Base-by-base conservation (phyloP, 2,113 vertebrate species). In the Rattus rattus region DNA sequence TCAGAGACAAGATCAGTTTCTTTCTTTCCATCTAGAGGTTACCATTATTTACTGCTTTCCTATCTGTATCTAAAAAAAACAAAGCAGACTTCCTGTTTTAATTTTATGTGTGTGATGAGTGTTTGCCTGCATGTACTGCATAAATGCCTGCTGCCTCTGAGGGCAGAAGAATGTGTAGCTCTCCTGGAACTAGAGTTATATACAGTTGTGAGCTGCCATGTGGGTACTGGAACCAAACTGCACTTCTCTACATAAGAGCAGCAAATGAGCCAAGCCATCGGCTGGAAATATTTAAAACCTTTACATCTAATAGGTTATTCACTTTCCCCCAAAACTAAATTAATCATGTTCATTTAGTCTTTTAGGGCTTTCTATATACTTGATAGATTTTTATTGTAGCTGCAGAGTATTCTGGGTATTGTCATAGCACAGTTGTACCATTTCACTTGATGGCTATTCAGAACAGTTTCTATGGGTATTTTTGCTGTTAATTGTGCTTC, bases 401-500 rank as follows among this genome's bases (percentile, higher is more conserved):
- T 95, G 36, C 43, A 86, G 65, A 96, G 73, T 76, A 76, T 93
- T 92, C 79, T 79, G 14, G 10, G 47, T 91, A 16, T 83, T 94
- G 76, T 6, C 3, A 3, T 81, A 94, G 56, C 36, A 39, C 76
- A 5, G 22, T 88, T 92, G 39, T 90, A 33, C 11, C 43, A 77
- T 94, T 17, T 33, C 72, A 73, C 59, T 69, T 95, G 80, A 80
- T 80, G 73, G 43, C 73, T 56, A 89, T 86, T 95, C 30, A 65
- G 5, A 17, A 59, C 76, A 69, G 63, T 93, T 91, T 96, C 47
- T 24, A n/a, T 73, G n/a, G 72, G 33, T 93, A 91, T 39, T 93
- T 97, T 96, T 95, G 90, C 76, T 96, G 84, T 47, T 26, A 81
- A 86, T 36, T 92, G 43, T 94, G 67, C 47, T 84, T 95, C 54